Base-by-base conservation (phyloP, 2,888 invertebrate species). In the Ceriagrion tenellum region DNA sequence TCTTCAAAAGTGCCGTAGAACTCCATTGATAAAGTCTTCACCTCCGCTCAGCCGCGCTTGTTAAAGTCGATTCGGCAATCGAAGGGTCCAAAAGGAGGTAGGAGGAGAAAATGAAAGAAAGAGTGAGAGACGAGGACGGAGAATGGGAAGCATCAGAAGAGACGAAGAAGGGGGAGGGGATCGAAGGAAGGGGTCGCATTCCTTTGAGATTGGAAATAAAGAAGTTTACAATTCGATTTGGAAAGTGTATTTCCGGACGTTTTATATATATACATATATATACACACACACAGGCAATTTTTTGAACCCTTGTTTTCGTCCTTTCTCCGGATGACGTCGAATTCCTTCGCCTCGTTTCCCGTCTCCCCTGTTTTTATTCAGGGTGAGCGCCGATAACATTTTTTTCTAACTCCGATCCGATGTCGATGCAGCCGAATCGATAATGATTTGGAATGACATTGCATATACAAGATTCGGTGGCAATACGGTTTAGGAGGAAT, bases 171-270 rank as follows among this genome's bases (percentile, higher is more conserved):
- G 1, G 55, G 55, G 55, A 26, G 89, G 35, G 0, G 35, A 30
- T 20, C 18, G 35, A 35, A 23, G 35, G 13, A 35, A 55, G 35
- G 89, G 89, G 89, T 55, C 6, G 26, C 55, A 55, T 47, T 89
- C 55, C 55, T 16, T 47, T 55, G 89, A 59, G 91, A 91, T 40
- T 47, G 93, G 93, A 69, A 74, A 93, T 93, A 93, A 93, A 93
- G 93, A 69, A 93, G 93, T 93, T 93, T 74, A 93, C 93, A 93
- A 93, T 93, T 93, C 93, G 93, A 93, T 93, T 93, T 93, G 93
- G 93, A 93, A 93, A 93, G 93, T 93, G 93, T 93, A 93, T 93
- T 93, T 93, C 93, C 93, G 69, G 69, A 26, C 69, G 69, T 47
- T 26, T 1, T 26, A n/a, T 26, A n/a, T 69, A n/a, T 69, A n/a